Evolutionary conservation across 2,113 vertebrate genomes (phyloP), one percentile per base, ranked within the genome.

Genomic region (Cyprinodon variegatus): DNA sequence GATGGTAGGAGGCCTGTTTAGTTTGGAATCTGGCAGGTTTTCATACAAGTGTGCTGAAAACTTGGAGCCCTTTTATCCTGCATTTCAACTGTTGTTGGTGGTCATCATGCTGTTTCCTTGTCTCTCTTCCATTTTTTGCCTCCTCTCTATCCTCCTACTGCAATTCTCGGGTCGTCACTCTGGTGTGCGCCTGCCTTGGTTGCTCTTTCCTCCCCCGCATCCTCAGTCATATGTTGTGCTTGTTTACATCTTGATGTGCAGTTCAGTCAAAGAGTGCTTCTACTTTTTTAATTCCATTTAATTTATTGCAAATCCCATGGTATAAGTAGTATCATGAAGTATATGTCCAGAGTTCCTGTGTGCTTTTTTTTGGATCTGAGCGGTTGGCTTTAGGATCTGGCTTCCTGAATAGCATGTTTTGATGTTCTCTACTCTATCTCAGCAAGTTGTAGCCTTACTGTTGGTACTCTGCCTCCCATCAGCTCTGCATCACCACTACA

Each of bases 191-290:
- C 62, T 76, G 83, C 79, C 48, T 78, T 29, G 77, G 61, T 46
- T 70, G 65, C 77, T 65, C 79, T 77, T 79, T 90, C 89, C 88
- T 92, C 90, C 89, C 88, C 88, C 90, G 64, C 84, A 81, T 62
- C 43, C 64, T 77, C 77, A 65, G 84, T 76, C 61, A 72, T 78
- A 70, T 78, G 70, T 76, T 77, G 64, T 79, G 81, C 83, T 89
- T 94, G 93, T 93, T 93, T 94, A 93, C 89, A 89, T 93, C 87
- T 86, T 78, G 70, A 83, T 65, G 77, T 76, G 81, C 78, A 74
- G 75, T 87, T 86, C 79, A 73, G 13, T 11, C 57, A 81, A 68
- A 72, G 48, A 66, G 70, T 11, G 68, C 62, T 68, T 77, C 65
- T 36, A 38, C 17, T 48, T 45, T 43, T 10, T 3, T 36, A 29